Base-by-base conservation (phyloP, 2,797 vertebrate species). In the Neopelma chrysocephalum region DNA sequence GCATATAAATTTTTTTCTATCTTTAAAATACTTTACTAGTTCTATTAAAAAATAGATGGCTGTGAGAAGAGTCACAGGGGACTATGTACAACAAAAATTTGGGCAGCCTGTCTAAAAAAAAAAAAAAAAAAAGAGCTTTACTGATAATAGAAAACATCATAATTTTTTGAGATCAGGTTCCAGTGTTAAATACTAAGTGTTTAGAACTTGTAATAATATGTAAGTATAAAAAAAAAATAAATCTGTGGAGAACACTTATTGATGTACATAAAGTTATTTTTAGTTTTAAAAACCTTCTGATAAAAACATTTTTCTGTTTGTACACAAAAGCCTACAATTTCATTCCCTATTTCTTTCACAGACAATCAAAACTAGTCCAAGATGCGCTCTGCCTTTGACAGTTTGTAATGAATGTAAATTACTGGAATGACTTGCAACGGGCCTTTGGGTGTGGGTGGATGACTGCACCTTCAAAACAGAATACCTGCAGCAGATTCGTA, bases 401-500 rank as follows among this genome's bases (percentile, higher is more conserved):
- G 81, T 91, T 70, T 64, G 57, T 70, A 94, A 86, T 89, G 62
- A 85, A 91, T 91, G 58, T 66, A 73, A 94, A 79, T 87, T 93
- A 79, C 70, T 86, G 70, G 51, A 88, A 91, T 73, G 84, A 89
- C 68, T 91, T 57, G 91, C 66, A 86, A 42, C 4, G 17, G 85
- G 89, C 87, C 82, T 94, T 70, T 85, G 76, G 79, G 88, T 75
- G 88, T 71, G 69, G 87, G 85, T 64, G 80, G 85, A 79, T 86
- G 79, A 75, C 70, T 85, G 26, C 34, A 58, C 14, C 82, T 76
- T 58, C 70, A 50, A 71, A 64, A 65, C 29, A 75, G 62, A 89
- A 68, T 86, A 94, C 70, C 87, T 95, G 79, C 72, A 96, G 89
- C 69, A 81, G 31, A 87, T 66, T 72, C 1, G 1, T 15, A 88